These are phyloP conservation scores for Folsomia manolachei DNA, from an alignment of 2,888 invertebrate species.

Conservation along the genomic window DNA sequence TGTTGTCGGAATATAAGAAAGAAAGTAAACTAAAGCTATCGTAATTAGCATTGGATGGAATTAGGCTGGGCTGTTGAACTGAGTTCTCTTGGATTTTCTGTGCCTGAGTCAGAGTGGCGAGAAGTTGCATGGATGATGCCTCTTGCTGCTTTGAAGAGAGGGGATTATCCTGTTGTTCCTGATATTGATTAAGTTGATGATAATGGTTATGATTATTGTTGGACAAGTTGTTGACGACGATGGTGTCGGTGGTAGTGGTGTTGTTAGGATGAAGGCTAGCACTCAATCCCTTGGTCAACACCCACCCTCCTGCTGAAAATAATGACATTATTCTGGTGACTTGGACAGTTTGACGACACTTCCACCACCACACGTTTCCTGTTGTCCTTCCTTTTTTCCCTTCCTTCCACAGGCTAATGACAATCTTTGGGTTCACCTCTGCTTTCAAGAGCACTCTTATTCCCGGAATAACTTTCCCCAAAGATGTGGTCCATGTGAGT, in stretches of 20 bases:
- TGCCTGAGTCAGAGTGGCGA: neutral
- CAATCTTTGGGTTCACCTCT: neutral
- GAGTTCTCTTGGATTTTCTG: no score
- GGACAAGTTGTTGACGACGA: neutral
- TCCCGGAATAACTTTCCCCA: neutral
- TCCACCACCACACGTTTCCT: neutral
- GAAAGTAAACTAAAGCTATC: conserved; percentile 3
- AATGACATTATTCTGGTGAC: conserved; percentile 12
- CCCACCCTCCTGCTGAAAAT: neutral
- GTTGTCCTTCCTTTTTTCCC: no score
- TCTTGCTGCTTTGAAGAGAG: conserved; percentile 12
- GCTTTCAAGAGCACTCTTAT: neutral
- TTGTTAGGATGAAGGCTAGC: neutral
- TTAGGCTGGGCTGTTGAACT: no score
- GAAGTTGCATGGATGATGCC: neutral
- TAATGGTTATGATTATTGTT: conserved; percentile 18
- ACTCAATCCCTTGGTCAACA: conserved; percentile 6
- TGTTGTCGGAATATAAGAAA: conserved; percentile 2
- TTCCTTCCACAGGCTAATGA: neutral
- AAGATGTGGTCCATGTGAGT: neutral
- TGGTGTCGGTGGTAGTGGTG: neutral
- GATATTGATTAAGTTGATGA: conserved; percentile 13
- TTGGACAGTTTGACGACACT: neutral
- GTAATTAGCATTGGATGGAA: conserved; percentile 6
- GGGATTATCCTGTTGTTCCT: neutral